Conservation (phyloP, 2,888 invertebrate genomes). For the Drosophila lacicola region DNA sequence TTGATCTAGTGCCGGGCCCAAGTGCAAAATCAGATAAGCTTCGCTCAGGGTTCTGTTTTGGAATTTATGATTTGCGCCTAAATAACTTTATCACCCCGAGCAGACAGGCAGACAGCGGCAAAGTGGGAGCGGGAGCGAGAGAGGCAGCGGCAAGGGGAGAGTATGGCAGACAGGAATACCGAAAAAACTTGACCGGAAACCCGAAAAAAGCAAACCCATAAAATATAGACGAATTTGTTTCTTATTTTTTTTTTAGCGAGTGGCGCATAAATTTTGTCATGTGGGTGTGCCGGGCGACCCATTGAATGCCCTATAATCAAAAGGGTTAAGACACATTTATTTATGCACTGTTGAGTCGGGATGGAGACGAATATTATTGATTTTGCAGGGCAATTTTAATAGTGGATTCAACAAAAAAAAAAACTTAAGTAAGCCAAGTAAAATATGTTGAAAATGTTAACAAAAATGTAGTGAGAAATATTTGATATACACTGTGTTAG, state of each 20-base stretch:
- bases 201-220: constrained; percentile 66
- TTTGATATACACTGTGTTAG: no score
- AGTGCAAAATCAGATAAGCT: constrained; percentile 81
- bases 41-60: constrained; percentile 52
- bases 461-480: no score
- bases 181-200: constrained; percentile 65
- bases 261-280: constrained; percentile 56
- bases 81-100: constrained; percentile 81
- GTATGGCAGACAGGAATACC: constrained; percentile 19
- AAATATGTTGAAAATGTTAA: no score
- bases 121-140: constrained; percentile 8
- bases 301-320: constrained; percentile 15
- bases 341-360: neutral
- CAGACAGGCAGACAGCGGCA: constrained; percentile 36
- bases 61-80: constrained; percentile 83
- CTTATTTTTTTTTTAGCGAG: constrained; percentile 32
- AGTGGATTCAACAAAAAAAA: no score
- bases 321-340: constrained; percentile 16
- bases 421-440: no score
- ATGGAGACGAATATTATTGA: no score
- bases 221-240: constrained; percentile 70
- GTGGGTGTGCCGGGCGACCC: constrained; percentile 52
- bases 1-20: constrained; percentile 73
- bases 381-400: no score
- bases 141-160: neutral